Conservation (phyloP, 2,797 vertebrate genomes). For the Brachymystax lenok region DNA sequence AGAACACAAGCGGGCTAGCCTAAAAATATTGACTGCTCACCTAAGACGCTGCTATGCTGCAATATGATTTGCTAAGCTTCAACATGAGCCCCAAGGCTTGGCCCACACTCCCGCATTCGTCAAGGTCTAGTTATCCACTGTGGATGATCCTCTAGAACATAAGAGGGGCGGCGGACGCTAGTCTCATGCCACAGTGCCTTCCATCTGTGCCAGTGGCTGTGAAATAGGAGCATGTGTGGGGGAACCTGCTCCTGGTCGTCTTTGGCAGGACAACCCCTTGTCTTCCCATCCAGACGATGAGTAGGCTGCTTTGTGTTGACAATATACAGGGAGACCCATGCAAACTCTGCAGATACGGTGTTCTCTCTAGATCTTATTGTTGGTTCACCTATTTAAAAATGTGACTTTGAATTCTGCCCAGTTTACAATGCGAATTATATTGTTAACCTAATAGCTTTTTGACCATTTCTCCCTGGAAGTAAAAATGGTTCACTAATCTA, state of each 20-base stretch:
- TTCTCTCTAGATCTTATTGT: not conserved
- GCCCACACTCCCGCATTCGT: conserved; percentile 13
- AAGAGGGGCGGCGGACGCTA: conserved; percentile 12
- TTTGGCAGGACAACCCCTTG: conserved; percentile 6
- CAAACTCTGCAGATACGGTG: not conserved
- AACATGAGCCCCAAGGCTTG: not conserved
- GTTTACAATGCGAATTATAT: not conserved
- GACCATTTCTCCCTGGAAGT: not conserved
- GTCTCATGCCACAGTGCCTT: conserved; percentile 21
- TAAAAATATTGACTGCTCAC: not conserved
- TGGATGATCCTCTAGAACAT: not conserved
- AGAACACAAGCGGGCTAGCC: too few relatives aligned
- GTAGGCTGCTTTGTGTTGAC: not conserved
- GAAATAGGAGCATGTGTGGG: conserved; percentile 18
- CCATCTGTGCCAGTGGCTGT: conserved; percentile 25
- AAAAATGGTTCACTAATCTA: not conserved
- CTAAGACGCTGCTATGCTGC: not conserved
- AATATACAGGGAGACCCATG: not conserved
- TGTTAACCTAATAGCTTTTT: not conserved
- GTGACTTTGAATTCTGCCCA: not conserved
- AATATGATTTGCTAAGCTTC: conserved; percentile 1
- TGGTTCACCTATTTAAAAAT: not conserved
- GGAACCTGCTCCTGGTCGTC: conserved; percentile 17
- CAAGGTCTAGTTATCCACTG: conserved; percentile 5
- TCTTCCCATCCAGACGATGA: not conserved